Percentiles rank a stretch among this genome's conserved stretches.
phyloP scores from a whole-genome alignment of 2,797 vertebrate species.

The Sebastes reedi region DNA sequence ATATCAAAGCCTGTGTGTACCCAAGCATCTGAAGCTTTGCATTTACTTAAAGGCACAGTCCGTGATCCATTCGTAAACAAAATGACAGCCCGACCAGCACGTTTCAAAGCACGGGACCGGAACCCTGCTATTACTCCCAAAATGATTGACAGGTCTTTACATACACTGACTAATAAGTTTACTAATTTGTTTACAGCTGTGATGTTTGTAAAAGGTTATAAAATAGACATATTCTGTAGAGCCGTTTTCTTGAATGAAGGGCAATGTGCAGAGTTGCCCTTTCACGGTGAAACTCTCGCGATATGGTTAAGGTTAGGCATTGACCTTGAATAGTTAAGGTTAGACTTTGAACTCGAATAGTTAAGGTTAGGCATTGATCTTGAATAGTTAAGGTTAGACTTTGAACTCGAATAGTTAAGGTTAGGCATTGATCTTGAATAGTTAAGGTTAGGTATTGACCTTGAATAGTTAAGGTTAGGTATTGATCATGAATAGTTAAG shows the following conservation, averaged over 20 bases:
- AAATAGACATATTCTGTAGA: background rate
- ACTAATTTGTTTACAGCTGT: background rate
- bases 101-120: conserved; percentile 22
- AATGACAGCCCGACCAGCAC: background rate
- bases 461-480: no score
- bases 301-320: no score
- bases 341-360: rapidly evolving
- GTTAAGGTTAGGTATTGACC: no score
- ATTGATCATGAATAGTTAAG: no score
- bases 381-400: no score
- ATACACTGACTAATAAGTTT: background rate
- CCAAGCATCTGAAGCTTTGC: conserved; percentile 54
- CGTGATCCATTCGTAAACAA: conserved; percentile 29
- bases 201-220: background rate
- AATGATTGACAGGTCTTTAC: background rate
- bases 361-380: no score
- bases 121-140: background rate
- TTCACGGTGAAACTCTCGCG: background rate
- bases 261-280: background rate
- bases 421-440: no score
- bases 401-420: no score
- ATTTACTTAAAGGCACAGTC: conserved; percentile 54
- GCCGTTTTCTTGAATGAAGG: background rate
- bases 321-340: no score
- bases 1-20: conserved; percentile 61